phyloP scores from a whole-genome alignment of 2,113 vertebrate species.

The Mus pahari region DNA sequence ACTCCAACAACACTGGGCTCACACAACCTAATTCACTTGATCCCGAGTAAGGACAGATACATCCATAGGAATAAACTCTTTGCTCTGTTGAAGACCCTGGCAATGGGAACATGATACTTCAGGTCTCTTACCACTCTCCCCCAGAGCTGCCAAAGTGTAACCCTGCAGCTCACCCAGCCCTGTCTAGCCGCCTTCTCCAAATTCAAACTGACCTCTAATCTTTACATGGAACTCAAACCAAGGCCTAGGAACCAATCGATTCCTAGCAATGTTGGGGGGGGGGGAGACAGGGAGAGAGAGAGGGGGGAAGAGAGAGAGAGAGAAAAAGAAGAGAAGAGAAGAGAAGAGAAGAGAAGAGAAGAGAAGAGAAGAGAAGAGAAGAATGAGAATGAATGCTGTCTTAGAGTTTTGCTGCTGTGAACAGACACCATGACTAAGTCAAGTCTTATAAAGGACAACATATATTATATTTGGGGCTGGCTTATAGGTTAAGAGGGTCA shows the following conservation, averaged over 20 bases:
- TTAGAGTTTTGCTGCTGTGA: too few relatives aligned
- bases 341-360: too few relatives aligned
- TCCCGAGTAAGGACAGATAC: neutral
- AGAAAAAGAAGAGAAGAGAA: neutral
- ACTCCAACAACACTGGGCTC: neutral
- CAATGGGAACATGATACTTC: neutral
- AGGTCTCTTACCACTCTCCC: neutral
- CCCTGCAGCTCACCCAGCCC: neutral
- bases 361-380: too few relatives aligned
- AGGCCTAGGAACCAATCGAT: neutral
- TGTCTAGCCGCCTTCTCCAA: neutral
- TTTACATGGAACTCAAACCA: neutral
- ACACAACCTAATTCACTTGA: neutral
- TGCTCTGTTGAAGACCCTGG: neutral
- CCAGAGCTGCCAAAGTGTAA: neutral
- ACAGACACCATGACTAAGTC: too few relatives aligned
- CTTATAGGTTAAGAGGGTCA: too few relatives aligned
- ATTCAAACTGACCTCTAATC: neutral
- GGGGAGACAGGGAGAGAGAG: neutral
- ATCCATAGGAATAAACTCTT: neutral
- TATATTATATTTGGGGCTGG: too few relatives aligned
- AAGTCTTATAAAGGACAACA: too few relatives aligned
- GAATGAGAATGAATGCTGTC: too few relatives aligned
- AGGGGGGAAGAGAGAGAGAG: neutral
- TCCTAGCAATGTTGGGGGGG: neutral